A percentile compares a stretch with the other conserved stretches of the same genome.
Evolutionary conservation across 2,113 vertebrate genomes (phyloP).

Genomic region (Paramormyrops kingsleyae): DNA sequence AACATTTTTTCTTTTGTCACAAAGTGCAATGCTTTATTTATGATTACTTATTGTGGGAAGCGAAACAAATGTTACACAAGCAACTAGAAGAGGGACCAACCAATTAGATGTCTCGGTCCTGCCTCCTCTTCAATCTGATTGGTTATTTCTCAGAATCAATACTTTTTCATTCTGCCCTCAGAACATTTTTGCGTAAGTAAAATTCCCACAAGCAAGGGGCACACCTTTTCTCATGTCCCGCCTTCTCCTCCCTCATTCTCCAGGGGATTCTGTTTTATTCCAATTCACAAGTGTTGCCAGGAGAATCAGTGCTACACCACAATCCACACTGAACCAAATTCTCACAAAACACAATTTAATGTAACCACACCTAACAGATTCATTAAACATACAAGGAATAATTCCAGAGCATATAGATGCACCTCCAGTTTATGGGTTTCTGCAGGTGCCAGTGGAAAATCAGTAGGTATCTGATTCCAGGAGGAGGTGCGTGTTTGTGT

Average conservation of each 20-base stretch:
- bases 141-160: neutral
- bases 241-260: neutral
- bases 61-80: neutral
- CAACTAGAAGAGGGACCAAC: too few species aligned
- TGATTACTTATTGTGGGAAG: neutral
- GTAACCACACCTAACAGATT: neutral
- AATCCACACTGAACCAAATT: neutral
- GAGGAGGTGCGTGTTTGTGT: neutral
- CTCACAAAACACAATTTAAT: neutral
- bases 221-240: neutral
- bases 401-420: neutral
- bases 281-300: neutral
- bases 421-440: neutral
- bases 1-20: neutral
- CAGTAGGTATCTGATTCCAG: neutral
- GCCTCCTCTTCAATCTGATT: neutral
- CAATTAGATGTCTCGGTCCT: neutral
- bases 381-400: neutral
- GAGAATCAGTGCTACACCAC: neutral
- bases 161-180: neutral
- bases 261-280: neutral
- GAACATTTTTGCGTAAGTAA: neutral
- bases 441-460: neutral
- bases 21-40: neutral
- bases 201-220: neutral